A percentile compares a stretch with the other conserved stretches of the same genome.
phyloP scores from a whole-genome alignment of 1,140 invertebrate species.

The Ctenoplectra terminalis region DNA sequence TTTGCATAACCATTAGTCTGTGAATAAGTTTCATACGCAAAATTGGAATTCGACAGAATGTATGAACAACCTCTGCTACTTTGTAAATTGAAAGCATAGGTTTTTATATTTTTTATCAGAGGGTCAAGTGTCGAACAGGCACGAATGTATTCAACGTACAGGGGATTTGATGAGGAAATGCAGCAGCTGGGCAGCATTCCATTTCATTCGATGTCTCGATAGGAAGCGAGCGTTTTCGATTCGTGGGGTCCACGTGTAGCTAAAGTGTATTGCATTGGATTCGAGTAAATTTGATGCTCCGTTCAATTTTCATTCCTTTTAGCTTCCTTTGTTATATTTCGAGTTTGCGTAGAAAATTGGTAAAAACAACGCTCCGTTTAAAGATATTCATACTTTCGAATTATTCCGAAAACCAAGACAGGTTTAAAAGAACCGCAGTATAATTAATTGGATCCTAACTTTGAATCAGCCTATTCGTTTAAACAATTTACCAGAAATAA shows the following conservation, averaged over 20 bases:
- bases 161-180: constrained; percentile 12
- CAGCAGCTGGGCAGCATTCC: not conserved
- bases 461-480: too few relatives aligned
- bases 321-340: not conserved
- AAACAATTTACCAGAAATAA: too few relatives aligned
- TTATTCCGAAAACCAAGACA: too few relatives aligned
- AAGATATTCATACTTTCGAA: too few relatives aligned
- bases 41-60: too few relatives aligned
- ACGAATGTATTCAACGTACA: not conserved
- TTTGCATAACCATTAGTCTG: too few relatives aligned
- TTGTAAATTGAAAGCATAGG: not conserved
- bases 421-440: too few relatives aligned
- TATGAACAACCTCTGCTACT: not conserved
- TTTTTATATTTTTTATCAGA: not conserved
- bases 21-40: too few relatives aligned
- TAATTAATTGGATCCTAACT: too few relatives aligned
- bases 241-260: not conserved
- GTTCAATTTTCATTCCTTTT: not conserved
- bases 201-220: constrained; percentile 1
- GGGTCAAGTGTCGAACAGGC: not conserved
- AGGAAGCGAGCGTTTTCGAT: not conserved
- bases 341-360: too few relatives aligned
- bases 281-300: not conserved
- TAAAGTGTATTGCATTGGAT: constrained; percentile 19
- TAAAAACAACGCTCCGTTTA: too few relatives aligned